Base-by-base conservation (phyloP, 2,797 vertebrate species). In the Spinibarbus caldwelli region DNA sequence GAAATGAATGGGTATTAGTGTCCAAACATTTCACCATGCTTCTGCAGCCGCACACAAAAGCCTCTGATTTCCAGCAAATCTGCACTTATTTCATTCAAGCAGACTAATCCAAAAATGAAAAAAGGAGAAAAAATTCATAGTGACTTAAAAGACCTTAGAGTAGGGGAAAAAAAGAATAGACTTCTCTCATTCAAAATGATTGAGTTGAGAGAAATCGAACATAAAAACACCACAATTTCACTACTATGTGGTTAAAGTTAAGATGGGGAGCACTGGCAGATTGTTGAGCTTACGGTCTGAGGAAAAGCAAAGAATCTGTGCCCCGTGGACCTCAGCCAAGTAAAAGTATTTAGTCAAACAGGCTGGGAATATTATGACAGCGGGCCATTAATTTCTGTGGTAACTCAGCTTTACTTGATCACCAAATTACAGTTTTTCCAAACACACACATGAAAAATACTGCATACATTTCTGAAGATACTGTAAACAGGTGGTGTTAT, bases 1-100 rank as follows among this genome's bases (percentile, higher is more conserved):
- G 95, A 99, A 99, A 99, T 99, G 98, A 99, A 99, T 97, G 97
- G 98, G 98, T 99, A 99, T 99, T 99, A 99, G 98, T 99, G 98
- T 99, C 98, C 98, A 99, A 99, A 99, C 98, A 99, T 99, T 99
- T 99, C 97, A 99, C 97, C 97, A 98, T 98, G 97, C 97, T 98
- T 97, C 97, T 95, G 97, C 96, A 96, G 97, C 96, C 96, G 95
- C 94, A 96, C 97, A 99, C 98, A 99, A 99, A 99, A 99, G 97
- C 96, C 95, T 96, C 97, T 98, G 97, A 99, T 98, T 99, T 98
- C 96, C 97, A 97, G 97, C 97, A 99, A 99, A 99, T 99, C 98
- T 99, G 96, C 96, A 97, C 98, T 97, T 98, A 99, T 98, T 99
- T 99, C 98, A 96, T 97, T 96, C 96, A 97, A 97, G 96, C 96